Base-by-base conservation (phyloP, 1,140 invertebrate genomes). In the Drosophila athabasca region DNA sequence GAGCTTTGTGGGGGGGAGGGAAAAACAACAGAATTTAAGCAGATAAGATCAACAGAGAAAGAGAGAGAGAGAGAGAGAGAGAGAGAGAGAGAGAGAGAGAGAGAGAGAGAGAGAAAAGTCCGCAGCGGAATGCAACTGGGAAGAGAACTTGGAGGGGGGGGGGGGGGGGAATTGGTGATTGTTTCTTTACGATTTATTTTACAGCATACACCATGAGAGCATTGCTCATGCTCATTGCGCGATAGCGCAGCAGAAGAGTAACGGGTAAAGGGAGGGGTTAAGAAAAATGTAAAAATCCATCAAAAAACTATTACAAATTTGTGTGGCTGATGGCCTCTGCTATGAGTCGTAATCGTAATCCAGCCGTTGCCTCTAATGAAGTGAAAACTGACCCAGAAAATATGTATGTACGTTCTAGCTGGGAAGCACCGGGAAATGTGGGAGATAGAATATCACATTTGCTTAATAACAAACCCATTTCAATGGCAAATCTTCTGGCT, bases 181-280 rank as follows among this genome's bases (percentile, higher is more conserved):
- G 49, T 68, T 77, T 58, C 49, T 76, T 65, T 44, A 65, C 52
- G 64, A 82, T 82, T 74, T 74, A 78, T 78, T 82, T 65, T 62
- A 74, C 52, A 62, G 46, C 59, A 51, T 60, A 61, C 57, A 65
- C 60, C 57, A 65, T 52, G 66, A 51, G 11, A 13, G 35, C 62
- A 55, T 50, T 31, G 41, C 49, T 54, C 24, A 26, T 19, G 29
- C 7, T 3, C 39, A 48, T 49, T 45, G 59, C 50, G 62, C 66
- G 79, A 83, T 83, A 74, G 51, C 65, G 51, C 65, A 52, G 15
- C 43, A 52, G 35, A 49, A 64, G 7, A n/a, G 11, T 39, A 55
- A 7, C 22, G 17, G 17, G 17, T 19, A 1, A 19, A 19, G 17
- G 17, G 17, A 0, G 17, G 17, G 17, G 17, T 19, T 1, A 19